Base-by-base conservation (phyloP, 2,797 vertebrate species). In the Protosalanx chinensis region DNA sequence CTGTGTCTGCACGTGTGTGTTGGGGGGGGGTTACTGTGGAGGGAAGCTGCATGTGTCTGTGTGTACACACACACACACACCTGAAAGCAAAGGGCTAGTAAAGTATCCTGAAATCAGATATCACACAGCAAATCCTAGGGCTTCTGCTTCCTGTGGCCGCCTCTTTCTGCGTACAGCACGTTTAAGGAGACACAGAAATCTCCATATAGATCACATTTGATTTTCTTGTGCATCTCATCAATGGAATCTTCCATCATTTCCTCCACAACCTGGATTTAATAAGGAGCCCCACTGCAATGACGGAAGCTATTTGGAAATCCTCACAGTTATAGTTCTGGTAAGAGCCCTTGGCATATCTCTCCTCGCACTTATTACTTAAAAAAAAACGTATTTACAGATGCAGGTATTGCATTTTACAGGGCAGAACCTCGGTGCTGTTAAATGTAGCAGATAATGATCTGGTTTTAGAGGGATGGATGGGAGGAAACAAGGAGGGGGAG, bases 251-350 rank as follows among this genome's bases (percentile, higher is more conserved):
- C 86, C 76, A 76, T 74, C 84, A 81, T 85, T 81, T 79, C 77
- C 75, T 53, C 79, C 74, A 77, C 69, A 87, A 86, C 88, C 89
- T 91, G 93, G 92, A 94, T 93, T 91, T 92, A 92, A 91, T 86
- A 80, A 89, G 86, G 79, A 79, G 73, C 67, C 82, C 58, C 20
- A 80, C 18, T 87, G 91, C 89, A 90, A 91, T 84, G 88, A 90
- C 87, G 81, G 82, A 84, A 79, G 79, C 78, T 60, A 64, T 90
- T 85, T 85, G 76, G 82, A 84, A 81, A 88, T 86, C 83, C 82
- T 85, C 84, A 76, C 82, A 65, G n/a, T 82, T 80, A 77, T 84
- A 78, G 80, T 83, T 80, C 82, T 74, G 92, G 91, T 93, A 92
- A 92, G 92, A 72, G 74, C 59, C 51, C 66, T 74, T 37, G 18